phyloP scores from a whole-genome alignment of 2,797 vertebrate species.

The Sarcoramphus papa region DNA sequence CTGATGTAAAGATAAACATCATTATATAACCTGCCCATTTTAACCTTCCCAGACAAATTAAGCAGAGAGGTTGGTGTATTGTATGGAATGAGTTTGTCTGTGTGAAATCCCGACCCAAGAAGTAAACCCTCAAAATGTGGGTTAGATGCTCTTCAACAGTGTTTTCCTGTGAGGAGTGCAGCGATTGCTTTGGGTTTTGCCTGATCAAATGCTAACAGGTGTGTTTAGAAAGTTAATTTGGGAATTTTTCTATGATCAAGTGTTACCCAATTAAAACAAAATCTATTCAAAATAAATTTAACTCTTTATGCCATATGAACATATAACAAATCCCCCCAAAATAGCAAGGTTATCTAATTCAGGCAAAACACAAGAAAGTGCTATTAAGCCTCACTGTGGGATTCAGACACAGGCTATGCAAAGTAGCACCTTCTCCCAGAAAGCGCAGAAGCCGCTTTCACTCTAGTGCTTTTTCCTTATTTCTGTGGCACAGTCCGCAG shows the following conservation, averaged over 20 bases:
- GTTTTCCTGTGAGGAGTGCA: background rate
- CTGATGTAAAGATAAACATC: constrained; percentile 61
- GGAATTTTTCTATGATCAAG: background rate
- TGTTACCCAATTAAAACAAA: background rate
- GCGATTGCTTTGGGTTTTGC: background rate
- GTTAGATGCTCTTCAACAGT: background rate
- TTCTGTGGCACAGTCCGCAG: background rate
- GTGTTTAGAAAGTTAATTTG: background rate
- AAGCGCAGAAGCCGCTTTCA: background rate
- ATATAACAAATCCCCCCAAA: background rate
- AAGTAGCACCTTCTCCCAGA: background rate
- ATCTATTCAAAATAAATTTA: background rate
- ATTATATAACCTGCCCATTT: constrained; percentile 57
- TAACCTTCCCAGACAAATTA: constrained; percentile 47
- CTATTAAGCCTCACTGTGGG: background rate
- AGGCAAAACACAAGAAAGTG: background rate
- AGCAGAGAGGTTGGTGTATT: background rate
- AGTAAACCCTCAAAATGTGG: background rate
- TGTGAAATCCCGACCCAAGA: background rate
- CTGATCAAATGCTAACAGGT: background rate
- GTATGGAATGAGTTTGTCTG: background rate
- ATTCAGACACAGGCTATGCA: background rate
- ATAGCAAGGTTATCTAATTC: background rate
- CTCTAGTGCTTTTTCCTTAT: background rate
- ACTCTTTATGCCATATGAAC: background rate